A percentile compares a stretch with the other conserved stretches of the same genome.
These are phyloP conservation scores for Clinocottus analis DNA, from an alignment of 2,113 vertebrate species.

Conservation along the genomic window DNA sequence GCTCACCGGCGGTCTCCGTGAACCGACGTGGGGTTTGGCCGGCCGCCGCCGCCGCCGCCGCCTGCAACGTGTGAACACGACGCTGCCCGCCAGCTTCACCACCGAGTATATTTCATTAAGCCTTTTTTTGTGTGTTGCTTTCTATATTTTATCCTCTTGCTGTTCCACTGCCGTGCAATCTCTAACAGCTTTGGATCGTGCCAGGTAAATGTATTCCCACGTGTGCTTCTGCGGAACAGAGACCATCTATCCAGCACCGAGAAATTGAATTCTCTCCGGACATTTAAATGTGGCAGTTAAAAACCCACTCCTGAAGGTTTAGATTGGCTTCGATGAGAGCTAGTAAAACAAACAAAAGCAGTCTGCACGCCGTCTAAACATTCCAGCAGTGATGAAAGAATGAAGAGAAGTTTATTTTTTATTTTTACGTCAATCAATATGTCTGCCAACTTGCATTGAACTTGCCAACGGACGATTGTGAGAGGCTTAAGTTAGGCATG, in stretches of 20 bases:
- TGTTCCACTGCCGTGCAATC: constrained; percentile 23
- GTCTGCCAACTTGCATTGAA: constrained; percentile 52
- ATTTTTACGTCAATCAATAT: constrained; percentile 49
- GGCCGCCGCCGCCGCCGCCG: no score
- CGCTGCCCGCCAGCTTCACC: constrained; percentile 47
- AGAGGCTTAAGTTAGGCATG: constrained; percentile 48
- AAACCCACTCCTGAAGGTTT: constrained; percentile 9
- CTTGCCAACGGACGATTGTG: constrained; percentile 47
- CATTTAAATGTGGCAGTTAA: neutral
- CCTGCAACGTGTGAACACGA: constrained; percentile 41
- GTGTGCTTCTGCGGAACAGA: constrained; percentile 6
- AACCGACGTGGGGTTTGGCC: constrained; percentile 39
- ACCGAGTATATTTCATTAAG: constrained; percentile 46
- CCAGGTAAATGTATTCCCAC: constrained; percentile 18
- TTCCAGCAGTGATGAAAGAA: constrained; percentile 40
- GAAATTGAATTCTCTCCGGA: constrained; percentile 22
- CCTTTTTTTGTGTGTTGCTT: no score
- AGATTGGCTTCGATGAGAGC: neutral
- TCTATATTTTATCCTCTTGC: constrained; percentile 38
- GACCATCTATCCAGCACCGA: constrained; percentile 5
- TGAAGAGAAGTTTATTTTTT: constrained; percentile 24
- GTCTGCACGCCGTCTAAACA: neutral
- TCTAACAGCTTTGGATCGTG: constrained; percentile 15
- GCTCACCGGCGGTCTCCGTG: constrained; percentile 20
- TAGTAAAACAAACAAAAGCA: constrained; percentile 10